Percentiles rank a stretch among this genome's conserved stretches.
These are phyloP conservation scores for Eilema depressum DNA, from an alignment of 2,888 invertebrate genomes.

Conservation along the genomic window DNA sequence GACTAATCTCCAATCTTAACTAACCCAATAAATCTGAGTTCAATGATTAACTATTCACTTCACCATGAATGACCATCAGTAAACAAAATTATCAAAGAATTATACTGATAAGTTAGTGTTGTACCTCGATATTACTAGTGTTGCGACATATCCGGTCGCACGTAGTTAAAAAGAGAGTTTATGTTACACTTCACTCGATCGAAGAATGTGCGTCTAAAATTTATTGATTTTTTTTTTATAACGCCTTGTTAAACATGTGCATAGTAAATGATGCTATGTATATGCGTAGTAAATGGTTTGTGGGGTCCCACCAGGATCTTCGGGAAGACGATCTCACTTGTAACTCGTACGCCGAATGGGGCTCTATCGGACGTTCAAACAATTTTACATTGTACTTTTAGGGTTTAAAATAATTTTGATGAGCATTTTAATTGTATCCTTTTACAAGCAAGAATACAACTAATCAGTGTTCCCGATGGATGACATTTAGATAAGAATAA, in stretches of 20 bases:
- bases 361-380: too few species aligned
- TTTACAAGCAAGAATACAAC: background rate
- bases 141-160: slow-evolving; percentile 54
- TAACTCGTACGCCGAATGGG: too few species aligned
- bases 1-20: slow-evolving; percentile 30
- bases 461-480: too few species aligned
- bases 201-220: slow-evolving; percentile 18
- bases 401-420: too few species aligned
- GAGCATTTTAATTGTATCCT: too few species aligned
- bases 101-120: slow-evolving; percentile 39
- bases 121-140: slow-evolving; percentile 26
- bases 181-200: slow-evolving; percentile 42
- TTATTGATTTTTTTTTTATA: background rate
- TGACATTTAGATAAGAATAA: background rate
- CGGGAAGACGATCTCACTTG: too few species aligned
- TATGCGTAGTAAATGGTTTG: too few species aligned
- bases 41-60: slow-evolving; percentile 47
- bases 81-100: slow-evolving; percentile 48
- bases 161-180: slow-evolving; percentile 54
- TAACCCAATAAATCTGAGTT: slow-evolving; percentile 29
- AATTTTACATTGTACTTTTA: too few species aligned
- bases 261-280: too few species aligned
- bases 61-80: slow-evolving; percentile 37
- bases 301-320: too few species aligned
- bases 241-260: too few species aligned